Base-by-base conservation (phyloP, 1,140 invertebrate genomes). In the Mercenaria mercenaria region DNA sequence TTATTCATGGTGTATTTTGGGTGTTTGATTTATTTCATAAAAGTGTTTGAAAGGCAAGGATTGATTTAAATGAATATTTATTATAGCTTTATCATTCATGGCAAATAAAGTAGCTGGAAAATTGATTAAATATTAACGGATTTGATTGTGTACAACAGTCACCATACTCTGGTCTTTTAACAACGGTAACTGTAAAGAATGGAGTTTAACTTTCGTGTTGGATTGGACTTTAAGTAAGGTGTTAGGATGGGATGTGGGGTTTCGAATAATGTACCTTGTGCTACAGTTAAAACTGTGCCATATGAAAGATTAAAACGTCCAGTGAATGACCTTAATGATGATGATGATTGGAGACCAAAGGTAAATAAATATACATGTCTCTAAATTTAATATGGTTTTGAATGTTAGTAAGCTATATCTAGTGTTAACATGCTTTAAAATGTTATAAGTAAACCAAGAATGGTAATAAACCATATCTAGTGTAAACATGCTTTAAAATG, bases 261-360 rank as follows among this genome's bases (percentile, higher is more conserved):
- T 8, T 88, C 86, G 6, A 72, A 15, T 43, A 76, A 39, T 52
- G 77, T 81, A 20, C 76, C 77, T 18, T 80, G 86, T 81, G 76
- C 76, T 29, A 80, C 86, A 8, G 86, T 88, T 26, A 50, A 88
- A 69, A 88, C 86, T 37, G 43, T 88, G 29, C 86, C 86, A 2
- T 88, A 88, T 67, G 61, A 77, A 26, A 56, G 50, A 43, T 69
- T 88, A 26, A 88, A 88, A 81, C 86, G 86, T 34, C 34, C 76
- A 37, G 47, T 41, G 0, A 74, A 41, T 59, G 69, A 61, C 10
- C n/a, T 85, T 2, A 32, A 76, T 74, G 43, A 72, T 59, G 81
- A 39, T 82, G 56, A 29, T 15, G 72, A 77, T 23, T 67, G 32
- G 74, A 64, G 52, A 59, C 84, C 84, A 0, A 47, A 23, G 72